Percentiles rank a stretch among this genome's conserved stretches.
These are phyloP conservation scores for Galbula dea DNA, from an alignment of 2,113 vertebrate genomes.

Conservation along the genomic window DNA sequence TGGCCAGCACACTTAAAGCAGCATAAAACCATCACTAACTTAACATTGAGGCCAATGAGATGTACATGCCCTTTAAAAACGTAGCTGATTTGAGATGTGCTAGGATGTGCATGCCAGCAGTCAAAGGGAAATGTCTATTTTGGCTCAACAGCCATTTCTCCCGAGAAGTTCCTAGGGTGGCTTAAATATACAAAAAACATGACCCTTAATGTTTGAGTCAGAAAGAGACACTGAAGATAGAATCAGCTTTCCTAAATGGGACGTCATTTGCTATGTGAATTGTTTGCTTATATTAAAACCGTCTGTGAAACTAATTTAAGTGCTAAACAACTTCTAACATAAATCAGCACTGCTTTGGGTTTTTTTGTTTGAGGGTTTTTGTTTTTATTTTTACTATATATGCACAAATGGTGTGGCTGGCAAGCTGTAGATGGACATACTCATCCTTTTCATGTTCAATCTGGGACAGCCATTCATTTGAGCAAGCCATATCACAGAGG, in stretches of 20 bases:
- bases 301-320: not conserved
- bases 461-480: slow-evolving; percentile 29
- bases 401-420: slow-evolving; percentile 9
- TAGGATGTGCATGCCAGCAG: not conserved
- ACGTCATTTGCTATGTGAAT: not conserved
- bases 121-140: not conserved
- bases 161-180: not conserved
- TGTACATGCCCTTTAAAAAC: not conserved
- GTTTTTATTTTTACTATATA: not conserved
- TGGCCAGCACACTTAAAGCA: not conserved
- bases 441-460: slow-evolving; percentile 41
- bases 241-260: not conserved
- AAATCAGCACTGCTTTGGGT: not conserved
- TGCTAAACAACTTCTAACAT: not conserved
- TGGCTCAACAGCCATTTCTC: not conserved
- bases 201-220: not conserved
- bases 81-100: not conserved
- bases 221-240: not conserved
- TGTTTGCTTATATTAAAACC: not conserved
- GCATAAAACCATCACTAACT: not conserved
- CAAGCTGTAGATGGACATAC: not conserved
- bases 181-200: not conserved
- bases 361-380: not conserved
- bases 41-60: not conserved
- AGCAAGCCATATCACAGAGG: not conserved